Percentiles rank a stretch among this genome's conserved stretches.
Evolutionary conservation across 2,888 invertebrate genomes (phyloP).

Genomic region (Stenodema calcarata): DNA sequence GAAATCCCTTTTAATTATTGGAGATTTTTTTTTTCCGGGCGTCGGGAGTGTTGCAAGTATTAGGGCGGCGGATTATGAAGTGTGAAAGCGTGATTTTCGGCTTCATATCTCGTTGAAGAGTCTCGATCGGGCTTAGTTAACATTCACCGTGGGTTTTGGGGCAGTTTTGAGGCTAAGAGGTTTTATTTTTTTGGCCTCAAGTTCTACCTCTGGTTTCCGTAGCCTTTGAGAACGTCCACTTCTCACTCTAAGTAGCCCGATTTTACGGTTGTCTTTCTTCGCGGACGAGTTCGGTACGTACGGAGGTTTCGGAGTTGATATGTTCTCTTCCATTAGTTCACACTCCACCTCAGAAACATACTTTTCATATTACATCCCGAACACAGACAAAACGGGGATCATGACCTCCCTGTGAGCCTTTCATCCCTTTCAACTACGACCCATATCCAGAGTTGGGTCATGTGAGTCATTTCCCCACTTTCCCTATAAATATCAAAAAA

Average conservation of each 20-base stretch:
- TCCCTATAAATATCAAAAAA: too few species aligned
- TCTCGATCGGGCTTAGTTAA: not conserved
- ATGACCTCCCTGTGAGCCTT: too few species aligned
- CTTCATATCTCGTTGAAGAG: not conserved
- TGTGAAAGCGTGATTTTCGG: constrained; percentile 1
- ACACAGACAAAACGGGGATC: too few species aligned
- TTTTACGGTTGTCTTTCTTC: not conserved
- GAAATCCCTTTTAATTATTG: not conserved
- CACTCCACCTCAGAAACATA: too few species aligned
- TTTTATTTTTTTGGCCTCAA: not conserved
- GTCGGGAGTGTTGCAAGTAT: not conserved
- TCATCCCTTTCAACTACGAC: too few species aligned
- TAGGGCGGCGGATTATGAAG: not conserved
- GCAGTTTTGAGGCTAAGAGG: not conserved
- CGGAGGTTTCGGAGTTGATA: too few species aligned
- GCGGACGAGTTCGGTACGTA: too few species aligned
- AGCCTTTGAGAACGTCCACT: not conserved
- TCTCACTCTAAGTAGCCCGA: not conserved
- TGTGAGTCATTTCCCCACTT: too few species aligned
- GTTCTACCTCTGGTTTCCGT: not conserved
- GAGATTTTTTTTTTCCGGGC: not conserved
- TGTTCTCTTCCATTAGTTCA: too few species aligned
- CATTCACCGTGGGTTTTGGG: not conserved
- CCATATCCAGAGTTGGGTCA: too few species aligned
- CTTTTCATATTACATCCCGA: too few species aligned